Base-by-base conservation (phyloP, 2,113 vertebrate genomes). In the Ictidomys tridecemlineatus region DNA sequence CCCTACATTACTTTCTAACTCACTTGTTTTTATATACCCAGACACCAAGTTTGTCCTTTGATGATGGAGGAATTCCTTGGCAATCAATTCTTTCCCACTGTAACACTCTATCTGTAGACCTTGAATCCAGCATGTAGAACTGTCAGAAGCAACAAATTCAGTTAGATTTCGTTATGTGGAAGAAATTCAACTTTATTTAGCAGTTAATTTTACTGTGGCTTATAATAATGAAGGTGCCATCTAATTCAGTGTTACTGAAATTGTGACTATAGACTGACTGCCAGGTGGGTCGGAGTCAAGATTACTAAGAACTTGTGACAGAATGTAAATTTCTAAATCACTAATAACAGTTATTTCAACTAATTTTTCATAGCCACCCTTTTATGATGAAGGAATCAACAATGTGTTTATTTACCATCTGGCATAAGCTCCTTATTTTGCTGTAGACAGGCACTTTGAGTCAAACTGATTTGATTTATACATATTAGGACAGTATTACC, bases 1-100 rank as follows among this genome's bases (percentile, higher is more conserved):
- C n/a, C 24, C 6, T 85, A 34, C 0, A 4, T 0, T n/a, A 61
- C 63, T 5, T 61, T n/a, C 65, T 92, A n/a, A 95, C 98, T 98
- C 91, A 99, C 99, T 99, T 99, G 99, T 99, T 99, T 96, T 98
- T 99, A 98, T 99, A 98, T 67, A 99, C 99, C 99, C 99, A 99
- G 95, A 99, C 99, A 1, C 99, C 99, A 8, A 99, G 99, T 94
- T 99, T 99, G 98, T 99, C 99, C 98, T 99, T 99, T 85, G 99
- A 99, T 0, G 99, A 99, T 3, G 99, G 99, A 83, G 99, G 99
- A 30, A 99, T 97, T 89, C 99, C 99, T 98, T 99, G 99, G 88
- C 99, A 99, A 65, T 99, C 99, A 97, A 99, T 99, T 97, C 99
- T 99, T 97, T 99, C 99, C 99, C 99, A 99, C 89, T 99, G 98